Base-by-base conservation (phyloP, 1,140 invertebrate species). In the Platyscapa corneri region DNA sequence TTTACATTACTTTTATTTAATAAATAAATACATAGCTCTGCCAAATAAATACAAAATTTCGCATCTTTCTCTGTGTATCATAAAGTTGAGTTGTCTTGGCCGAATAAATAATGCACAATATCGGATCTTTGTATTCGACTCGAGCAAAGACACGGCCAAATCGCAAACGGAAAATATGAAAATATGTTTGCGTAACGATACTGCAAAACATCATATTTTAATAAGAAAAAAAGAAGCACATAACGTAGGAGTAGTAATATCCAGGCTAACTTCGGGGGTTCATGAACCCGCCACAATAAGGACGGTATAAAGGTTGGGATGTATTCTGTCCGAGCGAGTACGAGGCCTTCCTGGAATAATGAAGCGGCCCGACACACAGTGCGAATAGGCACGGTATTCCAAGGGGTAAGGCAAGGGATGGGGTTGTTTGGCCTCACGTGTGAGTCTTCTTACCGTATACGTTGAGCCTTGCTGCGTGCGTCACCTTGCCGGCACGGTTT, bases 381-480 rank as follows among this genome's bases (percentile, higher is more conserved):
- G 27, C 7, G 70, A 39, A 32, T 42, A 39, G 34, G 37, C 20
- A 74, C 27, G 42, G 12, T 37, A 72, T 34, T 72, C 67, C 5
- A 5, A 37, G 18, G 67, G 32, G 32, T 5, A 7, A 1, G 32
- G 6, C 3, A 3, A 6, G 23, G 60, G 23, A 27, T 30, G n/a
- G 60, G 27, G 16, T 34, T 0, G 2, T 67, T 32, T 67, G 67
- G 0, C 20, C 32, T 18, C 18, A 14, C 27, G 5, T 23, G 56
- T n/a, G 37, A 46, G 12, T 65, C n/a, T 89, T 86, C 88, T 88
- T 94, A 97, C 97, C 97, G 91, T 98, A 98, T 89, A 98, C 95
- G 93, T 98, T 98, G 65, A 98, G 94, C 86, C 97, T 94, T 23
- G 96, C 96, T 30, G 95, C 95, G 93, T 98, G 97, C 20, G 94